A percentile compares a stretch with the other conserved stretches of the same genome.
Conservation (phyloP, 2,113 vertebrate species). For the Apteryx owenii region DNA sequence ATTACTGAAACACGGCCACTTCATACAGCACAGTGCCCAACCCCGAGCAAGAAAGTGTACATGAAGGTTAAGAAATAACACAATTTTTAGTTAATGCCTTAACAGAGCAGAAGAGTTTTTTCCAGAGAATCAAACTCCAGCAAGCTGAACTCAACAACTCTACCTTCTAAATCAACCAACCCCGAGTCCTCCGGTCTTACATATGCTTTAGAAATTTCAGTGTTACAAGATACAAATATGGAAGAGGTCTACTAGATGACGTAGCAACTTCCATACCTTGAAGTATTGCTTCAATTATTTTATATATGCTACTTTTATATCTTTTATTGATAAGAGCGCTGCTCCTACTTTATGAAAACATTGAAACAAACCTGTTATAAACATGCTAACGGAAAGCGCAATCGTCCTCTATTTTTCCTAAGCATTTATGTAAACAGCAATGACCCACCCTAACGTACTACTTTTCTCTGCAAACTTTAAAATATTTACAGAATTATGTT, state of each 20-base stretch:
- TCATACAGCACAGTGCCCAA: accelerated
- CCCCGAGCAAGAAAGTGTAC: accelerated
- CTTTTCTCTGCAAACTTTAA: not conserved
- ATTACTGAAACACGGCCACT: not conserved
- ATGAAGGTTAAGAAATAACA: not conserved
- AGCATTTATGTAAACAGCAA: not conserved
- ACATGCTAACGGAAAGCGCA: not conserved
- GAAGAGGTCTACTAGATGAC: not conserved
- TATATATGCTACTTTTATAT: not conserved
- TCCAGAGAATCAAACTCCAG: not conserved
- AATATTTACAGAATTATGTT: not conserved
- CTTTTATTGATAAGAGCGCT: not conserved
- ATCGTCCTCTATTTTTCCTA: not conserved
- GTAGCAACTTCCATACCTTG: not conserved
- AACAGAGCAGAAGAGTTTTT: not conserved
- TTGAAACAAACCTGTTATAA: not conserved
- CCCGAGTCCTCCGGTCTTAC: not conserved
- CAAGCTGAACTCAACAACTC: not conserved
- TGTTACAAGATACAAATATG: not conserved
- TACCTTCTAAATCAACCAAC: not conserved
- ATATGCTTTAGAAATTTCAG: not conserved
- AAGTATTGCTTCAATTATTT: not conserved
- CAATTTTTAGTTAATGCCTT: not conserved
- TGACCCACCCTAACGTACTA: not conserved
- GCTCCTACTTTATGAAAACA: not conserved